Evolutionary conservation across 2,888 invertebrate genomes (phyloP).

Genomic region (Ctena decussata): DNA sequence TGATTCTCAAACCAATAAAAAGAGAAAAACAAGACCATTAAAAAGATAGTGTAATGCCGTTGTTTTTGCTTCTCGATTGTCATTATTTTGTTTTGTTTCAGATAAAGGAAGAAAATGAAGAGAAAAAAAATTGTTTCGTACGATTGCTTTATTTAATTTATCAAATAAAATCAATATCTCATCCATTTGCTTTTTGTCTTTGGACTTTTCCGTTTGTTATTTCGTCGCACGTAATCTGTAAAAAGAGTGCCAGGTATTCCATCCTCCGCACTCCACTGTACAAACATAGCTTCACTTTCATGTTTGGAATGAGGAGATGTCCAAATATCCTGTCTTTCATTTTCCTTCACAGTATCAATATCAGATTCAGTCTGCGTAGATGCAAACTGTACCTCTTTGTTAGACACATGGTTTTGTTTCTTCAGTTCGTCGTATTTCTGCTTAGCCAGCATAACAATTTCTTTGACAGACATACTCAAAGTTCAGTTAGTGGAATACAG

Average conservation of each 20-base stretch:
- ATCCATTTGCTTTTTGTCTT: not conserved
- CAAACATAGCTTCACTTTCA: not conserved
- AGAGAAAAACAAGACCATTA: not conserved
- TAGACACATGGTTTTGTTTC: not conserved
- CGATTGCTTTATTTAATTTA: too few relatives aligned
- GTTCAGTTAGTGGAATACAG: not conserved
- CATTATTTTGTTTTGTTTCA: not conserved
- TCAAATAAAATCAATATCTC: not conserved
- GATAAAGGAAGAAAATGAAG: too few relatives aligned
- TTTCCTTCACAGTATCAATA: not conserved
- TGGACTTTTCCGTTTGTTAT: not conserved
- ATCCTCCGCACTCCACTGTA: not conserved
- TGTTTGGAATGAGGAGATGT: too few relatives aligned
- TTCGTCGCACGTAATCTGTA: not conserved
- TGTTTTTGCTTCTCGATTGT: not conserved
- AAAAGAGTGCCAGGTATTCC: not conserved
- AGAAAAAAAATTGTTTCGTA: too few relatives aligned
- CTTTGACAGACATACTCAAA: conserved; percentile 12
- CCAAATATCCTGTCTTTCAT: not conserved
- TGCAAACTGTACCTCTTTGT: not conserved
- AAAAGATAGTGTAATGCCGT: not conserved
- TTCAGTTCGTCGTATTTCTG: not conserved
- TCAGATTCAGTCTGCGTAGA: not conserved
- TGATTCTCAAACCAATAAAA: not conserved
- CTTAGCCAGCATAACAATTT: conserved; percentile 11